phyloP scores from a whole-genome alignment of 2,797 vertebrate species.

The Catostomus latipinnis region DNA sequence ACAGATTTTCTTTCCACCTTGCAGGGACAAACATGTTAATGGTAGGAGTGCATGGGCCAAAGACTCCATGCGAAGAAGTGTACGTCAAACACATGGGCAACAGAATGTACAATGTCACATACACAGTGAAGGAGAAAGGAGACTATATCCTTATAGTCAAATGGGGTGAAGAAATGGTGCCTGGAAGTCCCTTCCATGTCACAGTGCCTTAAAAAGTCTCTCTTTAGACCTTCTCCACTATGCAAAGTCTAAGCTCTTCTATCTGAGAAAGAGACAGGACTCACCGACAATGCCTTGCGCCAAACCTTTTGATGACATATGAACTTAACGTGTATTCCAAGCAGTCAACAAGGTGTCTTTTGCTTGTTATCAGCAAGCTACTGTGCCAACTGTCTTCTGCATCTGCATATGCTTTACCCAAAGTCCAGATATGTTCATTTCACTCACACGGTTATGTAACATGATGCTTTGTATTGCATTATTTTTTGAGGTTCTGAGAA shows the following conservation, averaged over 20 bases:
- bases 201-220: conserved; percentile 81
- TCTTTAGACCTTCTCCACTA: conserved; percentile 9
- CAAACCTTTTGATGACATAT: conserved; percentile 36
- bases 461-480: conserved; percentile 31
- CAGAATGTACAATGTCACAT: conserved; percentile 93
- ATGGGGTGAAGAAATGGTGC: conserved; percentile 92
- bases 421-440: too few relatives aligned
- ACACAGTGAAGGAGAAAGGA: conserved; percentile 93
- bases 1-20: conserved; percentile 59
- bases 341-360: conserved; percentile 36
- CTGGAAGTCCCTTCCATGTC: conserved; percentile 90
- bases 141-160: conserved; percentile 94
- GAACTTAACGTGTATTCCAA: conserved; percentile 30
- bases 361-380: conserved; percentile 8
- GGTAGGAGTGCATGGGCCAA: conserved; percentile 94
- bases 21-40: conserved; percentile 95
- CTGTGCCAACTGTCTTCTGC: conserved; percentile 27
- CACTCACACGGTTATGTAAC: too few relatives aligned
- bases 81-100: conserved; percentile 95
- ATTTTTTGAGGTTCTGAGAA: conserved; percentile 50
- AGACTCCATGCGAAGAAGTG: conserved; percentile 92
- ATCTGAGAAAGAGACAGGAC: conserved; percentile 27
- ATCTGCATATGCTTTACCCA: too few relatives aligned
- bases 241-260: conserved; percentile 44
- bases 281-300: conserved; percentile 18